These are phyloP conservation scores for Mythimna pallens DNA, from an alignment of 2,888 invertebrate genomes.

Conservation along the genomic window DNA sequence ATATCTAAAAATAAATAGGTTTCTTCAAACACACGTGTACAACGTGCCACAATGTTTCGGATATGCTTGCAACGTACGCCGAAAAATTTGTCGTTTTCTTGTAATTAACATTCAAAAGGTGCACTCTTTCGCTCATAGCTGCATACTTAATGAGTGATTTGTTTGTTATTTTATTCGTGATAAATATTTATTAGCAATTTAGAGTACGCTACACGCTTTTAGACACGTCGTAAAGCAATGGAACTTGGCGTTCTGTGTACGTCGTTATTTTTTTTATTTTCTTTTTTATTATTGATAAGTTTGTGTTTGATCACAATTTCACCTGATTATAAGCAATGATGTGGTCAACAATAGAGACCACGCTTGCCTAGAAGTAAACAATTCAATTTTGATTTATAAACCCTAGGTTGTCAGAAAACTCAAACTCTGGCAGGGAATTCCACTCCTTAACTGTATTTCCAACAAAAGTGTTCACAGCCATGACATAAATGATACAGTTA, in stretches of 20 bases:
- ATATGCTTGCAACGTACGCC: constrained; percentile 31
- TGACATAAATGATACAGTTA: too few relatives aligned
- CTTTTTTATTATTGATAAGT: background rate
- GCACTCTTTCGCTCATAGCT: constrained; percentile 50
- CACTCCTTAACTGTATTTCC: too few relatives aligned
- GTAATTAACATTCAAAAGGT: constrained; percentile 47
- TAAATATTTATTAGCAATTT: constrained; percentile 52
- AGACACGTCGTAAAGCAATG: constrained; percentile 34
- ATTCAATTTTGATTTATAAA: too few relatives aligned
- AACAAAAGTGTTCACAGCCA: too few relatives aligned
- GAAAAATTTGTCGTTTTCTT: constrained; percentile 43
- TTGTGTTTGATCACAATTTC: too few relatives aligned
- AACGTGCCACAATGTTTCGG: constrained; percentile 13
- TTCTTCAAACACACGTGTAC: constrained; percentile 14
- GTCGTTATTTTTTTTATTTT: constrained; percentile 5
- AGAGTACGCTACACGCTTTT: constrained; percentile 42
- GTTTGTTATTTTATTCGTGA: constrained; percentile 42
- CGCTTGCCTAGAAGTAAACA: too few relatives aligned
- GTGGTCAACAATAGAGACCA: too few relatives aligned
- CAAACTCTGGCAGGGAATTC: too few relatives aligned
- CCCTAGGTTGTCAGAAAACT: too few relatives aligned
- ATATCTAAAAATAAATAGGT: constrained; percentile 20
- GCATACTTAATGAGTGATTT: constrained; percentile 49
- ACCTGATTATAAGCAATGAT: too few relatives aligned
- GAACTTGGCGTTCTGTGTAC: background rate